Evolutionary conservation across 2,113 vertebrate species (phyloP).

Genomic region (Pogona vitticeps): DNA sequence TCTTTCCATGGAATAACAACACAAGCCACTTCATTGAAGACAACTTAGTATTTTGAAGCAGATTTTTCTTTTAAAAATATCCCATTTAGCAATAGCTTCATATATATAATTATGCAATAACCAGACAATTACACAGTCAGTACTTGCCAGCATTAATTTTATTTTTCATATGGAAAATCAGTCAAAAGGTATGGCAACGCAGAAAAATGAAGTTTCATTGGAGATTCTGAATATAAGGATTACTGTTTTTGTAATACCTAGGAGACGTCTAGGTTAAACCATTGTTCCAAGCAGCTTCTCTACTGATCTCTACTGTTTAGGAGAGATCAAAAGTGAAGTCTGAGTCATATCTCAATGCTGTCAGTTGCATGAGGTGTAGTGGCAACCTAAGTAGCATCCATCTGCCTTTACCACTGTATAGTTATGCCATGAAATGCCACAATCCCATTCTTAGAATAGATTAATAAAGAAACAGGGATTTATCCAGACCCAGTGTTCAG

Average conservation of each 20-base stretch:
- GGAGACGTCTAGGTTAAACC: too few relatives aligned
- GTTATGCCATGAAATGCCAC: too few relatives aligned
- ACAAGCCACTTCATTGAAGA: conserved; percentile 69
- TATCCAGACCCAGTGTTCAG: neutral
- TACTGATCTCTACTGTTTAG: neutral
- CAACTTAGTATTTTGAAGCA: conserved; percentile 56
- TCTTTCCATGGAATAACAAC: conserved; percentile 64
- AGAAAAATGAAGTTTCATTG: neutral
- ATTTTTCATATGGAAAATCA: neutral
- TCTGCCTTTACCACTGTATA: neutral
- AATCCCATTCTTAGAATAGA: neutral
- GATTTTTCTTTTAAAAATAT: neutral
- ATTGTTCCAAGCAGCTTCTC: too few relatives aligned
- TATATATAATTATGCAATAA: neutral
- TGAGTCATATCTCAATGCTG: neutral
- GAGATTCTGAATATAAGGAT: neutral
- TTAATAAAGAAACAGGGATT: neutral
- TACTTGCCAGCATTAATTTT: neutral
- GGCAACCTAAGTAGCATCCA: neutral
- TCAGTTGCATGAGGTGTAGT: neutral
- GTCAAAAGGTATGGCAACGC: neutral
- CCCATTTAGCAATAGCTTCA: neutral
- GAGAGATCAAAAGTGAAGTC: neutral
- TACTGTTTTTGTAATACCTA: neutral
- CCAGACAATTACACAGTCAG: neutral